Conservation (phyloP, 92 coral and sea anemone genomes). For the Porites rus region DNA sequence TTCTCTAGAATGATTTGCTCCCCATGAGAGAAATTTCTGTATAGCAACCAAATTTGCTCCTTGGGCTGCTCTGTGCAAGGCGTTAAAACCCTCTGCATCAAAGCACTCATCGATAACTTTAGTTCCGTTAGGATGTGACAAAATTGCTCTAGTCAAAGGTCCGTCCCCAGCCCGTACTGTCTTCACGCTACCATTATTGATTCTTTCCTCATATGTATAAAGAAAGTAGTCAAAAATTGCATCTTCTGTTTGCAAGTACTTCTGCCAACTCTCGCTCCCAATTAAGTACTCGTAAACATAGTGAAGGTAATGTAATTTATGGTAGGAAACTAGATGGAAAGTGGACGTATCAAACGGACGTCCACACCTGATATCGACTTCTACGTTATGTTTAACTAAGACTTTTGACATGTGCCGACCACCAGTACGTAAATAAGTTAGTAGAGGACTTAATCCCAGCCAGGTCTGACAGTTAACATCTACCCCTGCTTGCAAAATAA, state of each 20-base stretch:
- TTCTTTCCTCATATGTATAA: constrained; percentile 11
- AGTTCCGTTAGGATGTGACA: constrained; percentile 54
- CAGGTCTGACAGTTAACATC: constrained; percentile 18
- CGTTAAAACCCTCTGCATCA: constrained; percentile 64
- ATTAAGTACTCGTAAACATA: constrained; percentile 8
- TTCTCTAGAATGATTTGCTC: constrained; percentile 31
- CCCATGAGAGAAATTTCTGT: constrained; percentile 45
- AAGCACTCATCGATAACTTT: constrained; percentile 52
- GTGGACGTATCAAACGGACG: constrained; percentile 37
- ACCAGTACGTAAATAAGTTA: constrained; percentile 27
- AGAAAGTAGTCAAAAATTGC: constrained; percentile 55
- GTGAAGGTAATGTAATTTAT: constrained; percentile 32
- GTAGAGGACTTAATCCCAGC: constrained; percentile 19
- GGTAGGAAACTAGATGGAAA: constrained; percentile 59
- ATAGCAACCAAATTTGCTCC: constrained; percentile 73
- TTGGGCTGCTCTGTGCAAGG: constrained; percentile 73
- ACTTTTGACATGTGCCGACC: constrained; percentile 71
- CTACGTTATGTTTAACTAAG: constrained; percentile 40
- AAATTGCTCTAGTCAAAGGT: constrained; percentile 40
- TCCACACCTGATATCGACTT: constrained; percentile 35
- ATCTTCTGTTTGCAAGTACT: constrained; percentile 4
- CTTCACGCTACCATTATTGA: too few species aligned
- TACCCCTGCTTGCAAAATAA: not conserved
- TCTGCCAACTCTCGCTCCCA: not conserved
- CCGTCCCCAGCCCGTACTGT: constrained; percentile 38